Percentiles rank a stretch among this genome's conserved stretches.
Evolutionary conservation across 1,140 invertebrate species (phyloP).

Genomic region (Augochlora pura): DNA sequence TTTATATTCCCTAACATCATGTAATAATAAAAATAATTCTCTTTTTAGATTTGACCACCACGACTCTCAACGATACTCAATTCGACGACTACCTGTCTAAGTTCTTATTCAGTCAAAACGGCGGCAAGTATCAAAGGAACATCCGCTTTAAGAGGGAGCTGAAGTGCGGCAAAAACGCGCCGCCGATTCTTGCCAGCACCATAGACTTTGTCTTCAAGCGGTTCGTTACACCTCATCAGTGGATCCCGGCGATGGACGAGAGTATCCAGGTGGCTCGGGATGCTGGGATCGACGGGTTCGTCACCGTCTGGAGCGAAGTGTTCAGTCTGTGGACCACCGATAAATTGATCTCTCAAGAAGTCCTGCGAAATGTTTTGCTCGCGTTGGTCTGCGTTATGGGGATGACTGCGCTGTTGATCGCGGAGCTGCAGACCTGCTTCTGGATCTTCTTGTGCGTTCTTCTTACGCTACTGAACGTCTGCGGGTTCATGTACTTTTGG

Average conservation of each 20-base stretch:
- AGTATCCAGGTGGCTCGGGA: constrained; percentile 82
- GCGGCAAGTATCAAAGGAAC: constrained; percentile 85
- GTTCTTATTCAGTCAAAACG: constrained; percentile 85
- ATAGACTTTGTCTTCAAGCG: constrained; percentile 83
- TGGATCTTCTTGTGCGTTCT: constrained; percentile 90
- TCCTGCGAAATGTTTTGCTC: constrained; percentile 89
- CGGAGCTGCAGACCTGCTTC: constrained; percentile 88
- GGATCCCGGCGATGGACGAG: constrained; percentile 88
- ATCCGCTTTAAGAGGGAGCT: constrained; percentile 84
- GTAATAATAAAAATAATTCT: not conserved
- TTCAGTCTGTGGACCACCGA: constrained; percentile 90
- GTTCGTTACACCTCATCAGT: constrained; percentile 83
- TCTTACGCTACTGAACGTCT: constrained; percentile 89
- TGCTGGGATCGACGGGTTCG: constrained; percentile 81
- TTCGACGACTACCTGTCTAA: constrained; percentile 85
- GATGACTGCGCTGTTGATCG: constrained; percentile 89
- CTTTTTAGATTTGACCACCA: constrained; percentile 65
- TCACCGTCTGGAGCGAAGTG: constrained; percentile 85
- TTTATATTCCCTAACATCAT: too few species aligned
- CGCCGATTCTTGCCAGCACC: constrained; percentile 81
- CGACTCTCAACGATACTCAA: constrained; percentile 76
- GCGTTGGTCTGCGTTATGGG: constrained; percentile 90
- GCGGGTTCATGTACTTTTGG: constrained; percentile 91
- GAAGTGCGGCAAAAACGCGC: constrained; percentile 82
- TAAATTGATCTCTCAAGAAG: constrained; percentile 87